Evolutionary conservation across 2,113 vertebrate species (phyloP).

Genomic region (Pandion haliaetus): DNA sequence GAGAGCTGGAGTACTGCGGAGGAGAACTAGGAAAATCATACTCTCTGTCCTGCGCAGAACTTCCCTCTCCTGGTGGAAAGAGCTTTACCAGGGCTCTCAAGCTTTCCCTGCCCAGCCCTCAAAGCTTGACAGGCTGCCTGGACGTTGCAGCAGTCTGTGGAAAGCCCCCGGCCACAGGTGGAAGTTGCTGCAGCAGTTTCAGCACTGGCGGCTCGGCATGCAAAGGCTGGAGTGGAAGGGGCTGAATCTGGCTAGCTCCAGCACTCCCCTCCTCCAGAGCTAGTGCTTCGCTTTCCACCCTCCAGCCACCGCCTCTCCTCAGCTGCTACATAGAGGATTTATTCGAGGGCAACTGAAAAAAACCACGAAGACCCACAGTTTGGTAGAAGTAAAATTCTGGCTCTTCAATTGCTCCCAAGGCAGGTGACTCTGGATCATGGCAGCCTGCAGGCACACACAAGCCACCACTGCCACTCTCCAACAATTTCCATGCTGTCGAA

Average conservation of each 20-base stretch:
- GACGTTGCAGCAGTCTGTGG: not conserved
- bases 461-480: not conserved
- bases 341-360: not conserved
- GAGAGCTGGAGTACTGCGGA: not conserved
- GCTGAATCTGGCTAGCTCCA: not conserved
- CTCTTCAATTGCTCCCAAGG: not conserved
- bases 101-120: not conserved
- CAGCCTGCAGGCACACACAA: not conserved
- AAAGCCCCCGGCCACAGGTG: not conserved
- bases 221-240: not conserved
- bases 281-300: not conserved
- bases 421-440: not conserved
- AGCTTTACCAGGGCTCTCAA: not conserved
- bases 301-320: not conserved
- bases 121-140: not conserved
- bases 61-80: not conserved
- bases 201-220: rapidly evolving
- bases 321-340: not conserved
- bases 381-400: not conserved
- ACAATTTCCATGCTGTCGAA: not conserved
- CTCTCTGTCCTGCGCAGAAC: not conserved
- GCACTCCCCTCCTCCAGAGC: not conserved
- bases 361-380: not conserved
- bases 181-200: not conserved
- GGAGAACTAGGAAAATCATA: not conserved